Base-by-base conservation (phyloP, 2,888 invertebrate species). In the Phyto melanocephala region DNA sequence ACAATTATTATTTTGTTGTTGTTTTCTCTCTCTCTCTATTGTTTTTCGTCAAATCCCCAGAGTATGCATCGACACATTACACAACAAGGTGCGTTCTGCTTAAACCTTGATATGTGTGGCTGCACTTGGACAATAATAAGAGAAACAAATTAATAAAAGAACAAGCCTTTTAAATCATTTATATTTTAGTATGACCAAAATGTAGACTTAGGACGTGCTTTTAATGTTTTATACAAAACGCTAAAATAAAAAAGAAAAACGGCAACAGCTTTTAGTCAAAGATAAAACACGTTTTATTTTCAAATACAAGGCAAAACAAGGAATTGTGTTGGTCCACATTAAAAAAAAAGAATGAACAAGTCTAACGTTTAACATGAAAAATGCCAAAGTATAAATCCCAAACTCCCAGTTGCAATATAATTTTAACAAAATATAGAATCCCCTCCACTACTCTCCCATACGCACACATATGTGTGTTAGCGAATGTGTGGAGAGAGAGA, bases 171-270 rank as follows among this genome's bases (percentile, higher is more conserved):
- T 67, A 68, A 80, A 63, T 71, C 70, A 71, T 78, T 56, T 71
- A 28, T 47, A 40, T 71, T 78, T 78, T 63, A 58, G 56, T 71
- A 71, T 80, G 60, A 74, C 67, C 79, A 80, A 80, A 80, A 60
- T 80, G 67, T 74, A 80, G 87, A 88, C 88, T 88, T 88, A 87
- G 88, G 87, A 89, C 87, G 88, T 89, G 88, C 86, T 89, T 20
- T 90, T 89, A 88, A 88, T 88, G 87, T 88, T 88, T 87, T 87
- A 87, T 88, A 87, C 87, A 86, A 87, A 28, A 28, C 15, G 3
- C 20, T 87, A 65, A 50, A 37, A 15, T 24, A 50, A 50, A 45
- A 56, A 42, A 50, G 35, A 33, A 35, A 6, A 28, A 28, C 28
- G 28, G 28, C 80, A 58, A 20, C 42, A 79, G 83, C 81, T 70